Evolutionary conservation across 2,113 vertebrate species (phyloP), one percentile per base, ranked within the genome.

Genomic region (Psilopsiagon aymara): DNA sequence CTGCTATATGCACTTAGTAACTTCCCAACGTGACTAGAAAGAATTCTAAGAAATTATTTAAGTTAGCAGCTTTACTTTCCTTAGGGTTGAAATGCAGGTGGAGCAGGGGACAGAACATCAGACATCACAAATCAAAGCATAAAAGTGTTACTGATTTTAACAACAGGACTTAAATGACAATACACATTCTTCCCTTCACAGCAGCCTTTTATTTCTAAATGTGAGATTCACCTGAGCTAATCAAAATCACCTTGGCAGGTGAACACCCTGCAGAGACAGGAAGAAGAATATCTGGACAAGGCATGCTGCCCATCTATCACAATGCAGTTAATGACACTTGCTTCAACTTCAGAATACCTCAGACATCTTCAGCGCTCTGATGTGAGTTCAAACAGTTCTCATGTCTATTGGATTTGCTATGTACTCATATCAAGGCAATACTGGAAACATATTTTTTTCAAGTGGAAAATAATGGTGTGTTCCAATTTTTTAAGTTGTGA

Each of bases 401-500:
- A 1, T 25, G 20, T 13, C 31, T 10, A 6, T 3, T 20, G 63
- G 3, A 28, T 85, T 41, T 27, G 51, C n/a, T 63, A 7, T 74
- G n/a, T 25, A 37, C 7, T 33, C 17, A 1, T 27, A n/a, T 9
- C 51, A 35, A 13, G 3, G 18, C 53, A 69, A 52, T 6, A 66
- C n/a, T 31, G 43, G 44, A 44, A 79, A 60, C 31, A 19, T 10
- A 17, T 17, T 62, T 74, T 66, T 81, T 83, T 74, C 68, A 71
- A 47, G 33, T 67, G 91, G 82, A 94, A 91, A 78, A 11, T 52
- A 82, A 82, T 55, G 25, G 8, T 84, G 57, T n/a, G 75, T 64
- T 92, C 96, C 89, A 39, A 20, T 7, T 23, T 7, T 29, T 86
- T 93, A 39, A 76, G 49, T 73, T 19, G 7, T 41, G 83, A 91